phyloP scores from a whole-genome alignment of 2,888 invertebrate genomes.

The Xestia ashworthii region DNA sequence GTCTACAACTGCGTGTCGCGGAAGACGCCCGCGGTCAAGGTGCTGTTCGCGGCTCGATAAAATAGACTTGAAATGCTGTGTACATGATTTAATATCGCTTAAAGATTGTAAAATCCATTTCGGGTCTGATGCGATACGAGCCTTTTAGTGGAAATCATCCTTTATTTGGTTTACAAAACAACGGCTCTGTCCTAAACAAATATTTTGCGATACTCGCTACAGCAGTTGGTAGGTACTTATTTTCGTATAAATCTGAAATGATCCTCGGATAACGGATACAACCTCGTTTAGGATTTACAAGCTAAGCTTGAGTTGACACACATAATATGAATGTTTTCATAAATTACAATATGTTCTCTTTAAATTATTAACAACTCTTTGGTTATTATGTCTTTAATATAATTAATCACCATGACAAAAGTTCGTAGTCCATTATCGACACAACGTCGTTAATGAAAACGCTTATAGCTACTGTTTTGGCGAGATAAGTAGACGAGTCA shows the following conservation, averaged over 20 bases:
- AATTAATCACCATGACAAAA: neutral
- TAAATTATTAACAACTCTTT: neutral
- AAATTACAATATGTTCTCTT: neutral
- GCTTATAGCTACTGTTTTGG: neutral
- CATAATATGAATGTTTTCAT: neutral
- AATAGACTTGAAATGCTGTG: too few relatives aligned
- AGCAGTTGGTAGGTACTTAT: neutral
- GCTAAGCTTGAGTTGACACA: conserved; percentile 28
- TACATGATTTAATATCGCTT: too few relatives aligned
- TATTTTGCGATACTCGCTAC: conserved; percentile 20
- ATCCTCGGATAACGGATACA: conserved; percentile 11
- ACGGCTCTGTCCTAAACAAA: conserved; percentile 43
- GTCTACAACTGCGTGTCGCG: too few relatives aligned
- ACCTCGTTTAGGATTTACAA: conserved; percentile 3
- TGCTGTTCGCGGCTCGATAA: too few relatives aligned
- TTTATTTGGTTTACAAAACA: conserved; percentile 19
- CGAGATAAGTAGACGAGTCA: neutral
- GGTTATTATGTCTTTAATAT: neutral
- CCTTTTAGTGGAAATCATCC: neutral
- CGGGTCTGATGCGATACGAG: too few relatives aligned
- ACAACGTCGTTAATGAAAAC: too few relatives aligned
- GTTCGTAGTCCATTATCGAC: neutral
- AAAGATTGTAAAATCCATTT: too few relatives aligned
- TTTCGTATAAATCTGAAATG: conserved; percentile 19
- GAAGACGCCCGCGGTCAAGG: too few relatives aligned